Evolutionary conservation across 2,797 vertebrate genomes (phyloP).

Genomic region (Xiphorhynchus erythropygius): DNA sequence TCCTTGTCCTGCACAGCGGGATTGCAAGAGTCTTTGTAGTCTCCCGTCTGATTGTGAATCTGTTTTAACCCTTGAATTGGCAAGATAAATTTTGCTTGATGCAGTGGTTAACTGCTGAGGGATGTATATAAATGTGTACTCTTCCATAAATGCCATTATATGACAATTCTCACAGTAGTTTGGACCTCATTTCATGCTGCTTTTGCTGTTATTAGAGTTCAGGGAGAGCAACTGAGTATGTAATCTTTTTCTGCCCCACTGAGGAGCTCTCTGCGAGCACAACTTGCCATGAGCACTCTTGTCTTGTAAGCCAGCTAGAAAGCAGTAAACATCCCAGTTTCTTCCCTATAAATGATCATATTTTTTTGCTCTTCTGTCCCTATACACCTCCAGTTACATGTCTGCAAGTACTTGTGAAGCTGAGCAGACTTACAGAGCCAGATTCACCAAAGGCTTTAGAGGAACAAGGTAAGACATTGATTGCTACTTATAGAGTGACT

Average conservation of each 20-base stretch:
- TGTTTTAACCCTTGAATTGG: background rate
- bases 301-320: background rate
- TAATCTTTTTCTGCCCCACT: background rate
- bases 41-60: background rate
- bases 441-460: background rate
- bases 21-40: background rate
- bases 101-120: background rate
- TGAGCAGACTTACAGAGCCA: background rate
- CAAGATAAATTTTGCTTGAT: background rate
- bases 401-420: background rate
- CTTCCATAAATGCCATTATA: background rate
- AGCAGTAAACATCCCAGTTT: background rate
- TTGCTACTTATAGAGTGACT: background rate
- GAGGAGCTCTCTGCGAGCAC: background rate
- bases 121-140: background rate
- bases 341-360: background rate
- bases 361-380: background rate
- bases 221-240: background rate
- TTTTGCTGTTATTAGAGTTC: background rate
- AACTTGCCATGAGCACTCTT: accelerated
- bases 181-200: background rate
- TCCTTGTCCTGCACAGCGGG: accelerated
- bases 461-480: background rate
- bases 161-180: background rate
- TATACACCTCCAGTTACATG: background rate